These are phyloP conservation scores for Mylabris phalerata DNA, from an alignment of 1,140 invertebrate species.

Conservation along the genomic window DNA sequence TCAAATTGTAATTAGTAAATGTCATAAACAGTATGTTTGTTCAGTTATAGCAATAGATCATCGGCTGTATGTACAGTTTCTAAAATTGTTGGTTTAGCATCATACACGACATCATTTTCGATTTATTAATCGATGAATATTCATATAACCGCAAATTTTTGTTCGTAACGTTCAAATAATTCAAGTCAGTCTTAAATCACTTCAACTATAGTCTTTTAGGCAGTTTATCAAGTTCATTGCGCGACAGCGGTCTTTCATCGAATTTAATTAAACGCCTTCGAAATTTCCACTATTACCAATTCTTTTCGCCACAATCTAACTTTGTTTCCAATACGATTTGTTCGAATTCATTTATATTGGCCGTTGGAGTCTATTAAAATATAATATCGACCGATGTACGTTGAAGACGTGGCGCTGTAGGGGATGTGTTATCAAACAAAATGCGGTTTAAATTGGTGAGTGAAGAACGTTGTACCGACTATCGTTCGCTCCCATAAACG, in stretches of 20 bases:
- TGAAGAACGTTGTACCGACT: slow-evolving; percentile 21
- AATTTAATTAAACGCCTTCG: too few species aligned
- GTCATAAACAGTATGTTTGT: slow-evolving; percentile 19
- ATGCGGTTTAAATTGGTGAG: slow-evolving; percentile 5
- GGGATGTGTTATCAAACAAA: slow-evolving; percentile 12
- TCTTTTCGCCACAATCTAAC: too few species aligned
- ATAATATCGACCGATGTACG: background rate
- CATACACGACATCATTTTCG: slow-evolving; percentile 15
- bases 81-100: slow-evolving; percentile 22
- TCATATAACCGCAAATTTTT: too few species aligned
- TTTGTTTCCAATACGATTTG: background rate
- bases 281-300: too few species aligned
- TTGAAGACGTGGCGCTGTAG: too few species aligned
- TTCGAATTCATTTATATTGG: slow-evolving; percentile 6
- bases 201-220: too few species aligned
- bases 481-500: slow-evolving; percentile 8
- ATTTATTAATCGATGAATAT: slow-evolving; percentile 14
- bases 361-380: slow-evolving; percentile 19
- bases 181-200: too few species aligned
- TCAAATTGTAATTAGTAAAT: slow-evolving; percentile 20
- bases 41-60: slow-evolving; percentile 17
- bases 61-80: slow-evolving; percentile 16
- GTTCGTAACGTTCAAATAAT: too few species aligned
- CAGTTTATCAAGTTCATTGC: too few species aligned
- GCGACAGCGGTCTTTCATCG: too few species aligned